These are phyloP conservation scores for Stenurella melanura DNA, from an alignment of 2,888 invertebrate species.

Conservation along the genomic window DNA sequence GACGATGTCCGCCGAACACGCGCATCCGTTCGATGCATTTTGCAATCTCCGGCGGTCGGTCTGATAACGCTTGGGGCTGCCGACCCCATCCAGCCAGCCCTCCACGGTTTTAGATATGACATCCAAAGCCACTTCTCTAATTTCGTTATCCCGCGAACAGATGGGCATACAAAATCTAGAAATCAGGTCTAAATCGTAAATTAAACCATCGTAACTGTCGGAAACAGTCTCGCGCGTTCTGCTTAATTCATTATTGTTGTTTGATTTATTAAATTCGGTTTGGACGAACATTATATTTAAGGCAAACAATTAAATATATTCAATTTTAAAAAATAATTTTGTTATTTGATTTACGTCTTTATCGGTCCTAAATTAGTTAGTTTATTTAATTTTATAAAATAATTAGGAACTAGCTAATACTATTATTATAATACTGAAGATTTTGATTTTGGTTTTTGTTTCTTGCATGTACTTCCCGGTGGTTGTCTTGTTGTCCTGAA, in stretches of 20 bases:
- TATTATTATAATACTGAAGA: constrained; percentile 64
- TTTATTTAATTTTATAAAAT: constrained; percentile 32
- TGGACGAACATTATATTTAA: constrained; percentile 68
- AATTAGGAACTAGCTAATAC: constrained; percentile 66
- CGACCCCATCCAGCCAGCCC: constrained; percentile 76
- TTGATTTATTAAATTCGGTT: constrained; percentile 69
- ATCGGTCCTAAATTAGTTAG: constrained; percentile 35
- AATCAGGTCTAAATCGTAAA: constrained; percentile 73
- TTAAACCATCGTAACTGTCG: constrained; percentile 59
- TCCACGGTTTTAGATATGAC: constrained; percentile 75
- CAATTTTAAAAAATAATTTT: constrained; percentile 41
- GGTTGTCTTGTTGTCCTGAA: constrained; percentile 55
- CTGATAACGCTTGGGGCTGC: constrained; percentile 67
- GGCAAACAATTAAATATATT: constrained; percentile 46
- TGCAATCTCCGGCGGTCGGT: constrained; percentile 58
- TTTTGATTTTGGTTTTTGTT: constrained; percentile 58
- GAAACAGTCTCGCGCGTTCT: constrained; percentile 53
- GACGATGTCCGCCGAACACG: constrained; percentile 71
- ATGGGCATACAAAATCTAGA: constrained; percentile 75
- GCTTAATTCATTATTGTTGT: constrained; percentile 68
- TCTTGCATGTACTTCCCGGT: constrained; percentile 53
- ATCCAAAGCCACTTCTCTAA: constrained; percentile 74
- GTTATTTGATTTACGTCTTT: constrained; percentile 25
- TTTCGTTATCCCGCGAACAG: constrained; percentile 75
- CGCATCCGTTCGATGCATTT: constrained; percentile 69